Evolutionary conservation across 2,888 invertebrate species (phyloP).

Genomic region (Dynastes grantii): DNA sequence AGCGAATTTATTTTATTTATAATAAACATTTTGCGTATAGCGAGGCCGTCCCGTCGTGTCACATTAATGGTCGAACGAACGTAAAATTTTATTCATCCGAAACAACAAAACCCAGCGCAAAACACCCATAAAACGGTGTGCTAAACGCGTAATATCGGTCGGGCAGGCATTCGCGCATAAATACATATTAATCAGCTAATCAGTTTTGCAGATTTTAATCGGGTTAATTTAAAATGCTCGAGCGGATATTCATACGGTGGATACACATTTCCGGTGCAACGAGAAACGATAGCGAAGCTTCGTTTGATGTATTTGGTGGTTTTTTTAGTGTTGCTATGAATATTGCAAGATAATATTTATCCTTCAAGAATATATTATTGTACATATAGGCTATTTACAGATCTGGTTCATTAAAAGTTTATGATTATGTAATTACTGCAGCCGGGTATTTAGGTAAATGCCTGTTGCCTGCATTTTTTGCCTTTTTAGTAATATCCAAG

Average conservation of each 20-base stretch:
- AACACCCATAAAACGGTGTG: conserved; percentile 5
- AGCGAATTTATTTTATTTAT: conserved; percentile 19
- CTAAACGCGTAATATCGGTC: not conserved
- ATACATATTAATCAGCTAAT: conserved; percentile 26
- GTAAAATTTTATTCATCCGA: conserved; percentile 6
- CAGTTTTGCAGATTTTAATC: conserved; percentile 27
- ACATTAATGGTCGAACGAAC: conserved; percentile 1
- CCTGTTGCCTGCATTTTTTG: too few species aligned
- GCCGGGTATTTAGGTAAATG: too few species aligned
- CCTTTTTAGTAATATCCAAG: too few species aligned
- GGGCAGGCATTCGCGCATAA: not conserved
- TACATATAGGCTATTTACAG: too few species aligned
- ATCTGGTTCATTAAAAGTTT: too few species aligned
- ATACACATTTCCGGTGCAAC: not conserved
- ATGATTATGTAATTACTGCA: too few species aligned
- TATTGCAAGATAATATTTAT: too few species aligned
- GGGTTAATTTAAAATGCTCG: conserved; percentile 1
- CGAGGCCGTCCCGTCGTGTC: not conserved
- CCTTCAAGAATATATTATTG: too few species aligned
- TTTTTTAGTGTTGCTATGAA: too few species aligned
- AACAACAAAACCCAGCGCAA: conserved; percentile 12
- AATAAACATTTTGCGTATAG: conserved; percentile 3
- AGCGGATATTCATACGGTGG: not conserved
- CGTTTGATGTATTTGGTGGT: not conserved
- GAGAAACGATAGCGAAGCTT: not conserved